Evolutionary conservation across 1,140 invertebrate species (phyloP).

Genomic region (Uloborus diversus): DNA sequence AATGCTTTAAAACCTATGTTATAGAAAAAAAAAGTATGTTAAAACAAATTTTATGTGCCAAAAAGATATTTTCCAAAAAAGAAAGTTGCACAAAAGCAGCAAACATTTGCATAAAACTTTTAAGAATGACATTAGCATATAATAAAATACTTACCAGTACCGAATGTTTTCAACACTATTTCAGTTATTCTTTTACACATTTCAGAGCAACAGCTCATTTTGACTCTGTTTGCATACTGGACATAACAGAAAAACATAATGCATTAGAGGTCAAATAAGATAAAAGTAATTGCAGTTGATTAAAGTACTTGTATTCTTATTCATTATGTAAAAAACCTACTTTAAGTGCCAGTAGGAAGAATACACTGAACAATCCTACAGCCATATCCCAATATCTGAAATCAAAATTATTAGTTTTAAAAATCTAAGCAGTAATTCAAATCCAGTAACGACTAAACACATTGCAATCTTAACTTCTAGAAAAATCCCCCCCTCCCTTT

Average conservation of each 20-base stretch:
- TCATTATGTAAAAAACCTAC: slow-evolving; percentile 49
- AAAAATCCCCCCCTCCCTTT: too few relatives aligned
- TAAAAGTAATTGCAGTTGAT: background rate
- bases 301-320: background rate
- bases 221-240: slow-evolving; percentile 31
- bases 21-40: too few relatives aligned
- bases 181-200: slow-evolving; percentile 1
- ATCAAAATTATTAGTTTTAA: background rate
- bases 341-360: slow-evolving; percentile 51
- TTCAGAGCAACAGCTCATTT: background rate
- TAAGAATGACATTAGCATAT: too few relatives aligned
- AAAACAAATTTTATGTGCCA: background rate
- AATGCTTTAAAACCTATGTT: too few relatives aligned
- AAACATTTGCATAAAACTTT: too few relatives aligned
- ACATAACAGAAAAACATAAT: too few relatives aligned
- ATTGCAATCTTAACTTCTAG: too few relatives aligned
- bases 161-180: slow-evolving; percentile 2
- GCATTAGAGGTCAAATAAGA: background rate
- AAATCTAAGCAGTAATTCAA: background rate
- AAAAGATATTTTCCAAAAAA: too few relatives aligned
- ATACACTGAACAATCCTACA: slow-evolving; percentile 59
- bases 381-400: slow-evolving; percentile 53
- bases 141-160: slow-evolving; percentile 17
- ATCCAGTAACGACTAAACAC: background rate
- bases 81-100: too few relatives aligned